Evolutionary conservation across 1,140 invertebrate species (phyloP).

Genomic region (Latrodectus geometricus): DNA sequence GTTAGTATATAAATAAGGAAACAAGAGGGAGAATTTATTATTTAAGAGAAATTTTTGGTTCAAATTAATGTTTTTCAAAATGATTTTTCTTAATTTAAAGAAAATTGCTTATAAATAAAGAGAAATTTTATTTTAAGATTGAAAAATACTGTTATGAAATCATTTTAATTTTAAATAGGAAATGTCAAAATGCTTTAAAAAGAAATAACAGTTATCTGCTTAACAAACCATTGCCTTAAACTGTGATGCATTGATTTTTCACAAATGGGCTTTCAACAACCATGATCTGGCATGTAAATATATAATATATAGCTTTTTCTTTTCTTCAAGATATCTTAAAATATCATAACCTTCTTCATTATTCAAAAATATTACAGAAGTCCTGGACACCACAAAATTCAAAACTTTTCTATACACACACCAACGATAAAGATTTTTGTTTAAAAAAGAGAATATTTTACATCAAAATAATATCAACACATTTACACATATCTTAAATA

Average conservation of each 20-base stretch:
- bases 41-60: too few relatives aligned
- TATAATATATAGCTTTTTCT: slow-evolving; percentile 48
- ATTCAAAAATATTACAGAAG: slow-evolving; percentile 51
- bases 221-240: slow-evolving; percentile 1
- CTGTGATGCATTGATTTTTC: not conserved
- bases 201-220: not conserved
- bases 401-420: slow-evolving; percentile 37
- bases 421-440: slow-evolving; percentile 28
- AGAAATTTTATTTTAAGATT: too few relatives aligned
- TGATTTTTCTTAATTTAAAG: too few relatives aligned
- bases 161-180: too few relatives aligned
- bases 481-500: slow-evolving; percentile 35
- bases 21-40: too few relatives aligned
- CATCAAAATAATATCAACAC: slow-evolving; percentile 40
- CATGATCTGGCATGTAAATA: slow-evolving; percentile 29
- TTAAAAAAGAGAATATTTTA: slow-evolving; percentile 31
- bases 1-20: too few relatives aligned
- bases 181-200: too few relatives aligned
- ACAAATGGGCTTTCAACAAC: not conserved
- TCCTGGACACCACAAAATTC: slow-evolving; percentile 40
- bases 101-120: too few relatives aligned
- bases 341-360: slow-evolving; percentile 29
- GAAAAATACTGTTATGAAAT: too few relatives aligned
- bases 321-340: slow-evolving; percentile 29
- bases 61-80: too few relatives aligned